Base-by-base conservation (phyloP, 2,797 vertebrate genomes). In the Enteromius afrohamiltoni region DNA sequence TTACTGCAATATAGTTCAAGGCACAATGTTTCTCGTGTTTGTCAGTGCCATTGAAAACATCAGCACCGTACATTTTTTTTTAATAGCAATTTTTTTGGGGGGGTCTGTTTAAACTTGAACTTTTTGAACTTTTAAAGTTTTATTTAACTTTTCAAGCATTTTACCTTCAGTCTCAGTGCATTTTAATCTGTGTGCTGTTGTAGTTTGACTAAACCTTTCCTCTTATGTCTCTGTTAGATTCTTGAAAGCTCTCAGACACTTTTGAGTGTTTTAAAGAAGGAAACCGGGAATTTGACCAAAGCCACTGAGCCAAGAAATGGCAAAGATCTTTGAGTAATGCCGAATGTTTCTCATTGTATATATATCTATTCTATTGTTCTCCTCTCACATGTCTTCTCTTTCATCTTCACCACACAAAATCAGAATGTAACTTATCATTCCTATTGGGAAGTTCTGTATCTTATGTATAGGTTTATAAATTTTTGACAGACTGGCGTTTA, bases 161-260 rank as follows among this genome's bases (percentile, higher is more conserved):
- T 29, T 29, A 2, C 29, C 29, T 29, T 29, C 51, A 21, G 51
- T 53, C 19, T 55, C 4, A 2, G 53, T 55, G 53, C 4, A 1
- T 55, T n/a, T 53, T 21, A 4, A 58, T 58, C 55, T 58, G 10
- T 26, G 58, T 26, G 58, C 13, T 29, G 13, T 62, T 62, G 13
- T 16, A 6, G 37, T 67, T 51, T 79, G 4, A 79, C 29, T 65
- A 21, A 55, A 23, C 21, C 21, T 10, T 5, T 70, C 1, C 40
- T 77, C 3, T 65, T 3, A 40, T 40, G 2, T 16, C 16, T 49
- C n/a, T 83, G 17, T 45, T 88, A 99, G 97, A 97, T 99, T 88
- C 88, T 99, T 92, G 96, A 98, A 91, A 98, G 96, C 88, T 99
- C 97, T 2, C 96, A 98, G 93, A 96, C 95, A 2, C 90, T 99